These are phyloP conservation scores for Drosophila chauvacae DNA, from an alignment of 1,140 invertebrate genomes.

Conservation along the genomic window DNA sequence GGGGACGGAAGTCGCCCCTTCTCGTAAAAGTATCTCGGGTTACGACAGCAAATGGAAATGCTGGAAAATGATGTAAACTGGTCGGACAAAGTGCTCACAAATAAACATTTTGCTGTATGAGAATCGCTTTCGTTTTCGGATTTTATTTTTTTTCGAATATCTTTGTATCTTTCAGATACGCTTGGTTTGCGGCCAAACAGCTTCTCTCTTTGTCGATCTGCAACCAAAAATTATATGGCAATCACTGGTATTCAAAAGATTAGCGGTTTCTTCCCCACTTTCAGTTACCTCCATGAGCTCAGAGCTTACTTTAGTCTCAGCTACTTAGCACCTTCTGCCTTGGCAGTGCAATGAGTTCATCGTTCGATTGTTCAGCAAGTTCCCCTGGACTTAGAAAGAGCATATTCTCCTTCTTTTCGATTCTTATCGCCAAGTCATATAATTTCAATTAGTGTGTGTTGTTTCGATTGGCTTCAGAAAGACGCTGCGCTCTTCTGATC, in stretches of 20 bases:
- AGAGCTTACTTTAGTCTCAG: constrained; percentile 11
- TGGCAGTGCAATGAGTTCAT: constrained; percentile 73
- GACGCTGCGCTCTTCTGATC: not conserved
- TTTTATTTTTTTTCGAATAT: constrained; percentile 22
- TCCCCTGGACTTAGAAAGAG: constrained; percentile 15
- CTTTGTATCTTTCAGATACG: constrained; percentile 36
- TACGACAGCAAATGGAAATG: constrained; percentile 57
- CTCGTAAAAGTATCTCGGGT: constrained; percentile 52
- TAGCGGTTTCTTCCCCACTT: constrained; percentile 2
- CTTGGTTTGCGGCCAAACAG: constrained; percentile 51
- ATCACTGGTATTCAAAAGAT: constrained; percentile 24
- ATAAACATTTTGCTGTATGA: constrained; percentile 33
- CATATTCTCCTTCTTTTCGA: constrained; percentile 25
- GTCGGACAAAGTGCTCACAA: constrained; percentile 52
- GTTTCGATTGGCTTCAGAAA: constrained; percentile 24
- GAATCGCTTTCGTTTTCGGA: constrained; percentile 58
- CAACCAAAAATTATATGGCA: constrained; percentile 12
- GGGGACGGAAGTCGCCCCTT: constrained; percentile 19
- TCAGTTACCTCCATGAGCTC: constrained; percentile 7
- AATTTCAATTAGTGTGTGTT: constrained; percentile 71
- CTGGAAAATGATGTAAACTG: constrained; percentile 49
- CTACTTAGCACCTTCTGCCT: constrained; percentile 61
- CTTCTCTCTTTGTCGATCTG: constrained; percentile 34
- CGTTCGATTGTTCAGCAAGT: constrained; percentile 50
- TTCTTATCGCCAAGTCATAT: constrained; percentile 70